Base-by-base conservation (phyloP, 2,797 vertebrate genomes). In the Gastrophryne carolinensis region DNA sequence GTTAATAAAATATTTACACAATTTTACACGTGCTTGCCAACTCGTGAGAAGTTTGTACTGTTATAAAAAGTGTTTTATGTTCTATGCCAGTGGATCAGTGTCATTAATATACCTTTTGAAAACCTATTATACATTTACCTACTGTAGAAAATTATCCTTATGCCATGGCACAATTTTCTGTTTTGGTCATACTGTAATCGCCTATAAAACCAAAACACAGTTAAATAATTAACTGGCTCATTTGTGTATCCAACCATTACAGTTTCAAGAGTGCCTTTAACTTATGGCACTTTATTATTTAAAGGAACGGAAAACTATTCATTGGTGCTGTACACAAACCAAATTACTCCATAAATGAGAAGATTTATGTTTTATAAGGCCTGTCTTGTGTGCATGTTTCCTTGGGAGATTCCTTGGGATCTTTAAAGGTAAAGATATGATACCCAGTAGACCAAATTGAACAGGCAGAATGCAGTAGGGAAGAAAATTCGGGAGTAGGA, bases 381-480 rank as follows among this genome's bases (percentile, higher is more conserved):
- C 81, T 23, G 1, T 79, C 56, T 80, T 84, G 83, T 72, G 67
- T 58, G 80, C 57, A 32, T 53, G 65, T 79, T 77, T 78, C 53
- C 15, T 66, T 64, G 21, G 50, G 34, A 53, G 21, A 34, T 65
- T 64, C 57, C 17, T 2, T 6, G 10, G 61, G 73, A 78, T 80
- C 79, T 82, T 90, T 91, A 96, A 86, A 99, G 96, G 88, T 99
- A 99, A 68, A 99, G 95, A 79, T 99, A 99, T 1, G 96, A 98
- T 39, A 99, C 95, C 98, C 98, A 99, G 60, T 99, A 99, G 50
- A 99, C 96, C 79, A 99, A 89, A 87, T 99, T 99, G 84, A 99
- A 99, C 82, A 99, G 90, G 83, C 92, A 97, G 79, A 99, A 99
- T 17, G 98, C 97, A 1, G 98, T 99, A 11, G 97, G 98, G 83